Percentiles rank a stretch among this genome's conserved stretches.
Conservation (phyloP, 2,113 vertebrate species). For the Uria lomvia region DNA sequence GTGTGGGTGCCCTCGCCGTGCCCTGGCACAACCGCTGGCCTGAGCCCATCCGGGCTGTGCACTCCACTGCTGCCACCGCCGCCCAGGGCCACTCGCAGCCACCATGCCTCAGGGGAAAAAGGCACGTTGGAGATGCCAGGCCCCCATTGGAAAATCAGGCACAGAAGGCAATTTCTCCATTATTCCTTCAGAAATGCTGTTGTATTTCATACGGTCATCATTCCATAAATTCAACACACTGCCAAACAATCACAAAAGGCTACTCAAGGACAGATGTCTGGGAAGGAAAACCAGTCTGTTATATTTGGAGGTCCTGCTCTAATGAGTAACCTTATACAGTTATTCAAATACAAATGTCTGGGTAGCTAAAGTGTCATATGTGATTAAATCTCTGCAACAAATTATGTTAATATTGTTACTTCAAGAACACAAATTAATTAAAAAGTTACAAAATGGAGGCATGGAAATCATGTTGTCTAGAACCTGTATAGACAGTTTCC, state of each 20-base stretch:
- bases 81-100: background rate
- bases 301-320: background rate
- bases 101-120: background rate
- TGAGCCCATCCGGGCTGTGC: background rate
- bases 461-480: background rate
- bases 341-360: conserved; percentile 17
- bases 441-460: background rate
- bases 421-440: conserved; percentile 53
- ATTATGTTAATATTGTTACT: conserved; percentile 44
- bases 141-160: background rate
- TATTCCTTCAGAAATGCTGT: background rate
- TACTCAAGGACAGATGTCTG: conserved; percentile 3
- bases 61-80: background rate
- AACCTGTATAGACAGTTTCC: conserved; percentile 23
- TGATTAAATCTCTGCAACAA: conserved; percentile 21
- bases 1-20: rapidly evolving
- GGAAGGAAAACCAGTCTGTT: conserved; percentile 1
- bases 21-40: background rate
- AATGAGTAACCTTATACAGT: background rate
- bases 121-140: background rate
- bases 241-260: background rate
- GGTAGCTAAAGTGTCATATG: background rate
- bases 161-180: background rate
- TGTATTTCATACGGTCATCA: background rate
- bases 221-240: background rate